Evolutionary conservation across 2,888 invertebrate genomes (phyloP).

Genomic region (Sarcophaga subvicina): DNA sequence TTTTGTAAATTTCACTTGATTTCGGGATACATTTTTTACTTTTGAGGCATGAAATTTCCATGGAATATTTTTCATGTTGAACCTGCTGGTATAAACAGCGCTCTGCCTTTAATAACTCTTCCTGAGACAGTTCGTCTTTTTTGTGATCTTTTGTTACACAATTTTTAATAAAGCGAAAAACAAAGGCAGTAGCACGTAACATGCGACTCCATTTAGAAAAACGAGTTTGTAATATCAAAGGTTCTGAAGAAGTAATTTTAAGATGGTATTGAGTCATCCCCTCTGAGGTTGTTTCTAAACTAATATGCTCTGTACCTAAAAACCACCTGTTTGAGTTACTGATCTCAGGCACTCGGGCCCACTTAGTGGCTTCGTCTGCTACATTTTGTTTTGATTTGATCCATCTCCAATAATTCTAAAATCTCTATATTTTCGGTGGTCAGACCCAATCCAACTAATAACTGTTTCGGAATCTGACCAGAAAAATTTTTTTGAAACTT

Average conservation of each 20-base stretch:
- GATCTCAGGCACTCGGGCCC: constrained; percentile 1
- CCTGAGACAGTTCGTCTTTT: constrained; percentile 39
- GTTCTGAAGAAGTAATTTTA: background rate
- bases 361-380: constrained; percentile 35
- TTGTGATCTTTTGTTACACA: background rate
- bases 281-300: background rate
- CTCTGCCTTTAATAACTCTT: constrained; percentile 39
- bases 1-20: constrained; percentile 34
- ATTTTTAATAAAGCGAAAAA: constrained; percentile 30
- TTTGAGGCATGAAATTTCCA: constrained; percentile 38
- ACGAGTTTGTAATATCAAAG: constrained; percentile 4
- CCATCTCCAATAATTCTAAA: constrained; percentile 40
- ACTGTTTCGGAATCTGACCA: constrained; percentile 73
- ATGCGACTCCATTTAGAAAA: constrained; percentile 29
- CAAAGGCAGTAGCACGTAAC: constrained; percentile 27
- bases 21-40: background rate
- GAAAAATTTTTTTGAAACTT: constrained; percentile 56
- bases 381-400: constrained; percentile 31
- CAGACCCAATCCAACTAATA: constrained; percentile 70
- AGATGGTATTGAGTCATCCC: constrained; percentile 10
- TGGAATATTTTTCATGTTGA: constrained; percentile 41
- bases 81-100: constrained; percentile 44
- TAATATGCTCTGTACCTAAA: constrained; percentile 1
- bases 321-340: constrained; percentile 31
- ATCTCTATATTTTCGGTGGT: constrained; percentile 42